These are phyloP conservation scores for Oreochromis grahami DNA, from an alignment of 2,797 vertebrate genomes.

Conservation along the genomic window DNA sequence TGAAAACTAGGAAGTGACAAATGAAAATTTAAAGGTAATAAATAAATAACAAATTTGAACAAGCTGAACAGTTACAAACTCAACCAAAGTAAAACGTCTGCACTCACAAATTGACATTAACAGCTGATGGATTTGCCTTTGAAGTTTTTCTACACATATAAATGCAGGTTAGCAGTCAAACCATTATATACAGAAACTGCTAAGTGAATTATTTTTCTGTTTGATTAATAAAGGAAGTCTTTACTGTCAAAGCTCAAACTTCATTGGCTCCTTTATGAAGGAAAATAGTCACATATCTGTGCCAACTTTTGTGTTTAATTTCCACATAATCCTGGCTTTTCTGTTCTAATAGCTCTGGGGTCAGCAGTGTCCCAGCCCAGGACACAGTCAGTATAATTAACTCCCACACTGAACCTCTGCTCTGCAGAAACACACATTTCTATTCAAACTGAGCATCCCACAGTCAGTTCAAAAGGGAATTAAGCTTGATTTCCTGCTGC, in stretches of 20 bases:
- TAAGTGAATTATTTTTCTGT: not conserved
- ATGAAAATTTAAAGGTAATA: not conserved
- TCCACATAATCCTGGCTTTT: not conserved
- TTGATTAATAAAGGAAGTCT: not conserved
- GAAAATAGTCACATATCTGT: not conserved
- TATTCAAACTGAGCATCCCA: not conserved
- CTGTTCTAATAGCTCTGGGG: not conserved
- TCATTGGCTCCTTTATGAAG: not conserved
- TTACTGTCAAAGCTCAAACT: not conserved
- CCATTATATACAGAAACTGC: not conserved
- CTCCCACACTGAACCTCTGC: conserved; percentile 12
- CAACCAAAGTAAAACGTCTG: not conserved
- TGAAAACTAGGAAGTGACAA: not conserved
- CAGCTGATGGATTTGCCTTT: not conserved
- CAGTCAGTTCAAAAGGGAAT: not conserved
- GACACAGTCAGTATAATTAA: not conserved
- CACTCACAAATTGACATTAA: not conserved
- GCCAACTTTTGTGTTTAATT: not conserved
- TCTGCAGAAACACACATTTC: conserved; percentile 13
- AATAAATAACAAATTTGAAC: not conserved
- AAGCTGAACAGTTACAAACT: not conserved
- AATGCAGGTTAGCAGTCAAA: not conserved
- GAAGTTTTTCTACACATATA: not conserved
- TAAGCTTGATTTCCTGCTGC: conserved; percentile 8
- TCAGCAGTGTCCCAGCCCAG: not conserved